Conservation (phyloP, 2,113 vertebrate species). For the Phylloscopus whistleri region DNA sequence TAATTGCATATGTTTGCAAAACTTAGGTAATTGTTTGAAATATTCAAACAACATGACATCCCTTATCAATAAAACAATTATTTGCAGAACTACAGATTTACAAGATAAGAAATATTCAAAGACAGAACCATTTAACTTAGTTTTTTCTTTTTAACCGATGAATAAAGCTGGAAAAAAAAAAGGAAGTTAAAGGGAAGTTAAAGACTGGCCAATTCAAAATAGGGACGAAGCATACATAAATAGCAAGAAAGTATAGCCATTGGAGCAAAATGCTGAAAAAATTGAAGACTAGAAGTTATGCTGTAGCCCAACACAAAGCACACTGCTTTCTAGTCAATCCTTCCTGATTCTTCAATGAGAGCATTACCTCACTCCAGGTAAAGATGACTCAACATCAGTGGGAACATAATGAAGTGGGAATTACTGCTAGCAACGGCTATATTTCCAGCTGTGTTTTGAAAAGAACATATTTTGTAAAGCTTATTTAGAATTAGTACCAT, state of each 20-base stretch:
- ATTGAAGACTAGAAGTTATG: neutral
- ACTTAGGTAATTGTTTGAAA: neutral
- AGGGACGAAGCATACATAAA: neutral
- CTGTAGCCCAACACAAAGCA: neutral
- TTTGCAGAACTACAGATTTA: neutral
- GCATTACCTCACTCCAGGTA: neutral
- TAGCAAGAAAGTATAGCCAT: fast-evolving
- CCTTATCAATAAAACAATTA: neutral
- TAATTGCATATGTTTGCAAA: neutral
- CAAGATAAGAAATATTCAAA: neutral
- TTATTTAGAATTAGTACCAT: neutral
- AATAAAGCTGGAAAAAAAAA: neutral
- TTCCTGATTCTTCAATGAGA: neutral
- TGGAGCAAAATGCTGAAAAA: neutral
- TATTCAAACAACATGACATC: neutral
- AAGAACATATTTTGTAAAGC: neutral
- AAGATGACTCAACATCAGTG: neutral
- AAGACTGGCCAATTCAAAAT: neutral
- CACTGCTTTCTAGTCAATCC: neutral
- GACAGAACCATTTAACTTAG: neutral
- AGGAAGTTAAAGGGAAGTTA: neutral
- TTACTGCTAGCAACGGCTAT: neutral
- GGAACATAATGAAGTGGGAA: neutral
- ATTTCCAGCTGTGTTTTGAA: neutral
- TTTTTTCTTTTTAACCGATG: neutral